Percentiles rank a stretch among this genome's conserved stretches.
Evolutionary conservation across 2,113 vertebrate genomes (phyloP).

Genomic region (Numida meleagris): DNA sequence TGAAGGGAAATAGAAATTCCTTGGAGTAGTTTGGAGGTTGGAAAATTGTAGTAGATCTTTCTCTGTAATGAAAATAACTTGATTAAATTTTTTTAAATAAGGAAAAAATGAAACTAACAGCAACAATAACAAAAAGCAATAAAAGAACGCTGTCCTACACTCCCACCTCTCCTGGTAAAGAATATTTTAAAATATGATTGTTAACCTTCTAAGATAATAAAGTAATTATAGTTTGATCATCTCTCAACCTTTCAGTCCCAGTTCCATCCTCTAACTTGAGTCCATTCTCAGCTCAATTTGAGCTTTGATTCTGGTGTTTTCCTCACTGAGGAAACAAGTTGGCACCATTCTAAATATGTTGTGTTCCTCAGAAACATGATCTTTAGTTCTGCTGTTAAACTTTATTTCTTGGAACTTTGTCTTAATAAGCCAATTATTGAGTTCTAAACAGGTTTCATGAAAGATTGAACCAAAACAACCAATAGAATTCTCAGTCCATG

Average conservation of each 20-base stretch:
- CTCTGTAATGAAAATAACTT: rapidly evolving
- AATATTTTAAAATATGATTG: not conserved
- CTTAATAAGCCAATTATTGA: not conserved
- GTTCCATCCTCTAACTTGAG: not conserved
- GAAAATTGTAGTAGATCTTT: not conserved
- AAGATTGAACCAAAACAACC: not conserved
- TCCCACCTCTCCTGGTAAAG: not conserved
- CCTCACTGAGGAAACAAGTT: not conserved
- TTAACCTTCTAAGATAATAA: not conserved
- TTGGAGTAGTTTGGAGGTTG: not conserved
- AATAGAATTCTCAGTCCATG: not conserved
- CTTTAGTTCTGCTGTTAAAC: not conserved
- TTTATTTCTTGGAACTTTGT: not conserved
- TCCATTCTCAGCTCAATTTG: not conserved
- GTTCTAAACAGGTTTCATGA: rapidly evolving
- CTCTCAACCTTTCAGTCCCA: not conserved
- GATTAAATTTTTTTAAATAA: too few species aligned
- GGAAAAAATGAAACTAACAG: not conserved
- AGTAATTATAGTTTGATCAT: not conserved
- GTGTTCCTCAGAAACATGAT: not conserved
- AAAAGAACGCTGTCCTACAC: too few species aligned
- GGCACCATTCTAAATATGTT: not conserved
- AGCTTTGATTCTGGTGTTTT: not conserved
- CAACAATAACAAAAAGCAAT: too few species aligned
- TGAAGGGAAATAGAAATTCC: not conserved